phyloP scores from a whole-genome alignment of 2,888 invertebrate genomes.

The Ornithoptera alexandrae region DNA sequence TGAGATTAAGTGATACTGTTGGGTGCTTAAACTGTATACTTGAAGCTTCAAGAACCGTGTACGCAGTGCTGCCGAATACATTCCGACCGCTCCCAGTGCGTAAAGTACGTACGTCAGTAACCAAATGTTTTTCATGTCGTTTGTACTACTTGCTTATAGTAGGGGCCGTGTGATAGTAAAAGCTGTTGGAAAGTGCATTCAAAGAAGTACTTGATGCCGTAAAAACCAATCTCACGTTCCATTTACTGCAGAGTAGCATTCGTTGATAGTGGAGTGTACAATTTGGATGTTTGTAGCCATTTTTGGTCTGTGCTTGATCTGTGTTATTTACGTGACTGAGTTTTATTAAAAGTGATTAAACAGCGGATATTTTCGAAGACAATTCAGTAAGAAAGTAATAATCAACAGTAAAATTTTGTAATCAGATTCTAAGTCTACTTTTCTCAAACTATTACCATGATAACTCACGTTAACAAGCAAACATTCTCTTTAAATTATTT shows the following conservation, averaged over 20 bases:
- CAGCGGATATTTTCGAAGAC: constrained; percentile 41
- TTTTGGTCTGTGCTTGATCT: constrained; percentile 67
- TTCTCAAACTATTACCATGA: background rate
- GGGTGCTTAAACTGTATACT: constrained; percentile 56
- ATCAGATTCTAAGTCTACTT: constrained; percentile 6
- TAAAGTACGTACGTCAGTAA: constrained; percentile 74
- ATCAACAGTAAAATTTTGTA: background rate
- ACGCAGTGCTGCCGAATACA: constrained; percentile 57
- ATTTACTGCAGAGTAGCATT: constrained; percentile 53
- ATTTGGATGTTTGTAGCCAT: constrained; percentile 72
- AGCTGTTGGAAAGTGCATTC: constrained; percentile 78
- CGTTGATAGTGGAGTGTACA: constrained; percentile 57
- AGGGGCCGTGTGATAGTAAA: constrained; percentile 74
- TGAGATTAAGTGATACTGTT: constrained; percentile 60
- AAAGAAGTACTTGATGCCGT: constrained; percentile 65
- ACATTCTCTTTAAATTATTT: background rate
- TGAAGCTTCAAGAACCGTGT: constrained; percentile 42
- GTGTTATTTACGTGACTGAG: constrained; percentile 62
- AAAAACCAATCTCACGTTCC: constrained; percentile 73
- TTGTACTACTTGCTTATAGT: constrained; percentile 73
- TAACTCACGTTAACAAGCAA: background rate
- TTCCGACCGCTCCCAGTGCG: constrained; percentile 76
- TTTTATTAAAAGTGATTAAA: constrained; percentile 45
- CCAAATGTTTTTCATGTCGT: constrained; percentile 75
- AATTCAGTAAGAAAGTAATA: constrained; percentile 36